Evolutionary conservation across 2,888 invertebrate genomes (phyloP), one percentile per base, ranked within the genome.

Genomic region (Deroplatys truncata): DNA sequence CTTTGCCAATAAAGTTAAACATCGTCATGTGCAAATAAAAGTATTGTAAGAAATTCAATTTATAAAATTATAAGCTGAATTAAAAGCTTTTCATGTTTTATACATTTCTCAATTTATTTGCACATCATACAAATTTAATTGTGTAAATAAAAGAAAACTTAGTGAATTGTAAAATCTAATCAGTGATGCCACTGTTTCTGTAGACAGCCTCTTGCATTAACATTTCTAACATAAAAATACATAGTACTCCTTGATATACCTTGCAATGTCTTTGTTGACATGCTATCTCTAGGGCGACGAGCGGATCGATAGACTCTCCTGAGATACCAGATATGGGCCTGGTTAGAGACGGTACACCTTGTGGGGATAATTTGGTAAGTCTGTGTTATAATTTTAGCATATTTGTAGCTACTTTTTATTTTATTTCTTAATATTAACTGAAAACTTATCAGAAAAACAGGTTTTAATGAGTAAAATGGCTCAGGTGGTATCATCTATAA

Each of bases 281-380:
- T 87, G 87, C 83, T 90, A 85, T 91, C 86, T 92, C 85, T 94
- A 97, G 97, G 93, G 96, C 97, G 72, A 97, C 97, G 16, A 96
- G 96, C 90, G 97, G 97, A 10, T 95, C 95, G 88, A 88, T 95
- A 89, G 95, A 95, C 89, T 92, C 94, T 90, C 94, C 94, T 85
- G 96, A 96, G 92, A 95, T 96, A 92, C 96, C 96, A 10, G 96
- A 96, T n/a, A 95, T 97, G 92, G 99, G 98, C 3, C 95, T 99
- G 92, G 98, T 99, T 89, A 95, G 96, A 92, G 98, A 99, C 94
- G 99, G 99, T 31, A 98, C 99, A 28, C 97, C 97, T 84, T 99
- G 99, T 94, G 98, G 98, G 15, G 97, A 98, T 93, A 97, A 97
- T 94, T 95, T 97, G 94, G 97, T 95, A 93, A 93, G 92, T 91